phyloP scores from a whole-genome alignment of 2,888 invertebrate species.

The Epiblema foenella region DNA sequence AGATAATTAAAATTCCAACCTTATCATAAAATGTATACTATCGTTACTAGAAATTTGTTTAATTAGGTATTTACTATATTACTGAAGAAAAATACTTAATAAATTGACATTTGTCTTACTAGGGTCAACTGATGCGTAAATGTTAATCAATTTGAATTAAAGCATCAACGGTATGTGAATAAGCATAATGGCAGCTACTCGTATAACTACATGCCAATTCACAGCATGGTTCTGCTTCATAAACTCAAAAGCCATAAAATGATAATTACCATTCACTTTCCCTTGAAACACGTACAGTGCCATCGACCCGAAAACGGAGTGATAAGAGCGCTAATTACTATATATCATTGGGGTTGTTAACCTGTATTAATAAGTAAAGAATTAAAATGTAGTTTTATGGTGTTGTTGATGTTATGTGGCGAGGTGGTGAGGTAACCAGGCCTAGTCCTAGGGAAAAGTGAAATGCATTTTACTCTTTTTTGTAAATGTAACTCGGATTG shows the following conservation, averaged over 20 bases:
- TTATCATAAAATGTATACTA: constrained; percentile 11
- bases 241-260: constrained; percentile 5
- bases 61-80: not conserved
- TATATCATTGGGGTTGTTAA: constrained; percentile 14
- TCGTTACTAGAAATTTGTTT: not conserved
- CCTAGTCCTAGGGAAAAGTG: constrained; percentile 7
- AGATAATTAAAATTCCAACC: constrained; percentile 1
- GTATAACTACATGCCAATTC: not conserved
- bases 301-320: constrained; percentile 27
- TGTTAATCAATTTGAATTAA: not conserved
- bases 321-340: constrained; percentile 29
- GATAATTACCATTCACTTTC: constrained; percentile 20
- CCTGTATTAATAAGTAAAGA: constrained; percentile 7
- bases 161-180: not conserved
- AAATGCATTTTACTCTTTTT: not conserved
- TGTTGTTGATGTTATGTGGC: not conserved
- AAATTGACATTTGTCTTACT: not conserved
- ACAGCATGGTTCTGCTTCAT: constrained; percentile 8
- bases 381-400: constrained; percentile 7
- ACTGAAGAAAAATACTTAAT: too few species aligned
- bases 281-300: constrained; percentile 4
- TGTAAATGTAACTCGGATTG: not conserved
- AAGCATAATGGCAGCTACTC: not conserved
- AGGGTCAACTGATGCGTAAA: not conserved
- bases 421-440: not conserved